A percentile compares a stretch with the other conserved stretches of the same genome.
These are phyloP conservation scores for Xanthia icteritia DNA, from an alignment of 2,888 invertebrate genomes.

Conservation along the genomic window DNA sequence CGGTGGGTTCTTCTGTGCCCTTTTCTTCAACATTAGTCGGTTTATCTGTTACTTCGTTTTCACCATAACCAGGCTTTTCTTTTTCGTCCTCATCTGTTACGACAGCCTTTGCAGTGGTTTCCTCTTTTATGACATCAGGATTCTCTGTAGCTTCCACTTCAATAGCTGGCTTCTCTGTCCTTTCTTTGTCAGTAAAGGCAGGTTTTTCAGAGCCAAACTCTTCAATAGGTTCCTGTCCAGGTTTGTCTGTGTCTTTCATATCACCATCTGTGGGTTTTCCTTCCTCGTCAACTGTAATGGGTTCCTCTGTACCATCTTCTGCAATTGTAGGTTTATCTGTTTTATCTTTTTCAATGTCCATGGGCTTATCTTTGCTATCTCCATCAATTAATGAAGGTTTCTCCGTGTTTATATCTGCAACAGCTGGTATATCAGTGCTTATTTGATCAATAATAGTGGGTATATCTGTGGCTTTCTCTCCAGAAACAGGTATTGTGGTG, in stretches of 20 bases:
- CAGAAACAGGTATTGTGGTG: slow-evolving; percentile 11
- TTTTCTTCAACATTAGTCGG: slow-evolving; percentile 14
- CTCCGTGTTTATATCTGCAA: slow-evolving; percentile 9
- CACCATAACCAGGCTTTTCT: slow-evolving; percentile 24
- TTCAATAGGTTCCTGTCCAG: slow-evolving; percentile 11
- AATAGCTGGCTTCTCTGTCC: slow-evolving; percentile 37
- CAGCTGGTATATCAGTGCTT: slow-evolving; percentile 21
- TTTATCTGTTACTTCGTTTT: slow-evolving; percentile 29
- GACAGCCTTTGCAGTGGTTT: slow-evolving; percentile 15
- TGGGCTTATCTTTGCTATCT: slow-evolving; percentile 39
- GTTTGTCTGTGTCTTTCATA: slow-evolving; percentile 13
- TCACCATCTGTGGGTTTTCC: slow-evolving; percentile 23
- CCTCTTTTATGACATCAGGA: slow-evolving; percentile 26
- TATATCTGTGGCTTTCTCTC: slow-evolving; percentile 26
- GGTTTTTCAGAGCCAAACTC: slow-evolving; percentile 27
- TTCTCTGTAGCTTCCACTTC: slow-evolving; percentile 16
- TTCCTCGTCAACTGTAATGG: slow-evolving; percentile 5
- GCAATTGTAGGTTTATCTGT: slow-evolving; percentile 2
- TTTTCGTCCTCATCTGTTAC: slow-evolving; percentile 14
- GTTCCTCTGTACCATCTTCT: slow-evolving; percentile 9
- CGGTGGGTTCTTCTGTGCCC: slow-evolving; percentile 23
- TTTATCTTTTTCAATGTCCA: slow-evolving; percentile 19
- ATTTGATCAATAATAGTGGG: slow-evolving; percentile 14
- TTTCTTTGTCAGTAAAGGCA: slow-evolving; percentile 3
- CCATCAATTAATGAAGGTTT: slow-evolving; percentile 27